A percentile compares a stretch with the other conserved stretches of the same genome.
These are phyloP conservation scores for Eudyptes chrysolophus DNA, from an alignment of 2,113 vertebrate genomes.

Conservation along the genomic window DNA sequence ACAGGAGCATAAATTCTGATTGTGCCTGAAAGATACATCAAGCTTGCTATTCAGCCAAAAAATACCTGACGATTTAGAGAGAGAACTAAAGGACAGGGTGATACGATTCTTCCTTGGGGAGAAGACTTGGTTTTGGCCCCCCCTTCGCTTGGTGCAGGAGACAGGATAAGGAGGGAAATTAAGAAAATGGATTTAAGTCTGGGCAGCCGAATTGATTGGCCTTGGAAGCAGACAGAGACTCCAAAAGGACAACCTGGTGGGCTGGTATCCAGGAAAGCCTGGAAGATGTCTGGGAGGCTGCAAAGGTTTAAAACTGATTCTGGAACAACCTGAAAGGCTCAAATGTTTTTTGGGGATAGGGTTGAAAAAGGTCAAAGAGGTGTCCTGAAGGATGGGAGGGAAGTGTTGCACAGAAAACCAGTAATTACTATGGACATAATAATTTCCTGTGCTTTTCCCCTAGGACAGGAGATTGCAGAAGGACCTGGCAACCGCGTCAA, in stretches of 20 bases:
- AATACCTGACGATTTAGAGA: neutral
- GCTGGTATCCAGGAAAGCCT: neutral
- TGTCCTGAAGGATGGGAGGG: neutral
- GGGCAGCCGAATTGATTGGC: neutral
- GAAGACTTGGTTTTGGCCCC: neutral
- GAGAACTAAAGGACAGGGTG: neutral
- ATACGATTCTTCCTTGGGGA: neutral
- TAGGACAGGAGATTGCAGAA: neutral
- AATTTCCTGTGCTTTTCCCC: neutral
- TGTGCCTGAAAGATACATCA: neutral
- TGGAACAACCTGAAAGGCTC: neutral
- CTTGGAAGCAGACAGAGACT: neutral
- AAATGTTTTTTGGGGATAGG: neutral
- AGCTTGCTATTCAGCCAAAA: neutral
- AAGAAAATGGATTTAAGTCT: neutral
- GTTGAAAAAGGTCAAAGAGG: neutral
- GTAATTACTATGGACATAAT: neutral
- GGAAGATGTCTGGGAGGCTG: neutral
- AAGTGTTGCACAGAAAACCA: neutral
- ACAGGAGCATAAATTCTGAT: neutral
- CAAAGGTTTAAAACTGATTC: neutral
- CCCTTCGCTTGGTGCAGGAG: rapidly evolving
- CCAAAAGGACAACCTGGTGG: neutral
- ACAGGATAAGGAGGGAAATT: neutral
- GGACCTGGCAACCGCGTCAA: neutral